Base-by-base conservation (phyloP, 2,888 invertebrate species). In the Metellina segmentata region DNA sequence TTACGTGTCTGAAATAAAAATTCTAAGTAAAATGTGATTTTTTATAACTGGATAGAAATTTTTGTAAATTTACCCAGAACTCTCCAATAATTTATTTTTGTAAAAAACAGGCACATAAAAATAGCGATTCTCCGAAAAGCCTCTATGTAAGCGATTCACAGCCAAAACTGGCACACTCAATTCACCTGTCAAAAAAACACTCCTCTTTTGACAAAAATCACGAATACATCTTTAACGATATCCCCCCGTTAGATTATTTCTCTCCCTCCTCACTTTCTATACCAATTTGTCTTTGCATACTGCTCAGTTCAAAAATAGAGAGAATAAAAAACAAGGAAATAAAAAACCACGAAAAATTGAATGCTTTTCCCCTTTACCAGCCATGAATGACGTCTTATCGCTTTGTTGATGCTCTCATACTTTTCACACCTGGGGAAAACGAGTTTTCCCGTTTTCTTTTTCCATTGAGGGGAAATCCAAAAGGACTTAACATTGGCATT, bases 391-490 rank as follows among this genome's bases (percentile, higher is more conserved):
- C 77, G 77, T 77, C 49, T 16, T 16, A n/a, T 51, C 49, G 6
- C n/a, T 74, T 77, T 48, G n/a, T 77, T 77, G 49, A 77, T 13
- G 34, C n/a, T n/a, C 77, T 16, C 13, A 9, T n/a, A 49, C 77
- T 77, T 51, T 74, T 77, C 51, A 77, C 49, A 77, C 77, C 77
- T 77, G 16, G 4, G 11, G 61, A 11, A 77, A 49, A 77, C 77
- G 13, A 77, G 77, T 77, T 77, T 77, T 77, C n/a, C 51, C 77
- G 9, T 11, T 48, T 74, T 74, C 20, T 74, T 74, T 74, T 49
- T 77, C 49, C 11, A 16, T 16, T 16, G 34, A 19, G 20, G 74
- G 74, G 20, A 20, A 20, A 74, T 19, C 74, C 20, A 34, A 6
- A 11, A 61, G 1, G 61, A 61, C 61, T 61, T 5, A 61, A 11